A percentile compares a stretch with the other conserved stretches of the same genome.
Conservation (phyloP, 2,113 vertebrate genomes). For the Phoxinus phoxinus region DNA sequence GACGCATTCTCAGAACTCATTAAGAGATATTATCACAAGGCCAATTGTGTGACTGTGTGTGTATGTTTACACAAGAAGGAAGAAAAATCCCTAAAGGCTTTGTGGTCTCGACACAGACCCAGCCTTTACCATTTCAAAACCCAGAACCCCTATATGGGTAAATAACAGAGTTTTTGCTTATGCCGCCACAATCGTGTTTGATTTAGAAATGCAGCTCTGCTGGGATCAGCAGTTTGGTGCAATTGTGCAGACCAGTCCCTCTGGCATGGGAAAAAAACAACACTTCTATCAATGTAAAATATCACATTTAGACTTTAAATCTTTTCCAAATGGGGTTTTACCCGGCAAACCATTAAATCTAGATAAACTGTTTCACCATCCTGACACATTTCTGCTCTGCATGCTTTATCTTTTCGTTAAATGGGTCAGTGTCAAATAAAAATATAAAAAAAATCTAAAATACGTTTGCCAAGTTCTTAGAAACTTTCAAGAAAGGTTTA, state of each 20-base stretch:
- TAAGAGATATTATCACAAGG: conserved; percentile 9
- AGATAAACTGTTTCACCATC: not conserved
- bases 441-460: not conserved
- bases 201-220: conserved; percentile 6
- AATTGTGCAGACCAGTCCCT: not conserved
- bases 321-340: not conserved
- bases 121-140: not conserved
- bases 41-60: not conserved
- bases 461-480: not conserved
- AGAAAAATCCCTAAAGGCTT: not conserved
- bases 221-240: conserved; percentile 7
- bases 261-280: not conserved
- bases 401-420: not conserved
- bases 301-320: conserved; percentile 24
- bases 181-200: conserved; percentile 9
- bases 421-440: not conserved
- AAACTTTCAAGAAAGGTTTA: not conserved
- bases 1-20: conserved; percentile 35
- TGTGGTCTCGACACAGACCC: not conserved
- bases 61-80: conserved; percentile 18
- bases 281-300: conserved; percentile 26
- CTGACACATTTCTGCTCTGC: not conserved
- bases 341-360: not conserved
- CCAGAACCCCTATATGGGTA: not conserved
- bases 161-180: not conserved